Evolutionary conservation across 2,113 vertebrate species (phyloP), one percentile per base, ranked within the genome.

Genomic region (Sialia sialis): DNA sequence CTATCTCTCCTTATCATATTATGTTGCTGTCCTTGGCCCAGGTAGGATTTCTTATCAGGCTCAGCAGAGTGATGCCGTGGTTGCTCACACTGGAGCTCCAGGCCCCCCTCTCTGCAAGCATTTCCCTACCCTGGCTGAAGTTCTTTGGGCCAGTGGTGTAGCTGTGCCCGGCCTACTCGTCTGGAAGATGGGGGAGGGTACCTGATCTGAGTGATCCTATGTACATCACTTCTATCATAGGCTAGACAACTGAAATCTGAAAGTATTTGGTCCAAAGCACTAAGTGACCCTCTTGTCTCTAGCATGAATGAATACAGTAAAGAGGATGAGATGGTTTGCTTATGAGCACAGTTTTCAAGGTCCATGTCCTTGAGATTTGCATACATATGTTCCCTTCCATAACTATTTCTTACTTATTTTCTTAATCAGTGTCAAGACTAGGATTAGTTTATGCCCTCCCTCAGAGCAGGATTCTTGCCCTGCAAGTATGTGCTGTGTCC

Each of bases 131-230:
- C 62, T 75, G 34, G 30, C 26, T 52, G 66, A 82, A 49, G 27
- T 18, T 30, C 54, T 44, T 55, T 0, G 0, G 48, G 60, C 32
- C 15, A 1, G 23, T 54, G 46, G 16, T 46, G 16, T 23, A 66
- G 58, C 46, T 7, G 3, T 60, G 59, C 22, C 21, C 6, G n/a
- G 16, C 27, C 26, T 64, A 30, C n/a, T 25, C 36, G 23, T 49
- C 32, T 54, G 43, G 34, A 73, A 73, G 58, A 64, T n/a, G n/a
- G n/a, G n/a, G 36, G 14, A 77, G 66, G 46, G 63, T 8, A 30
- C 15, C 54, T 68, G 58, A 15, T 36, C 43, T 56, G 36, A 2
- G 1, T 66, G 36, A 34, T 39, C 41, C 67, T 44, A 22, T 2
- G 0, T n/a, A 44, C 43, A 41, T 13, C 16, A 7, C 22, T 87